These are phyloP conservation scores for cattle (Bos taurus) DNA, from an alignment of 2,113 vertebrate genomes.

Conservation along the genomic window DNA sequence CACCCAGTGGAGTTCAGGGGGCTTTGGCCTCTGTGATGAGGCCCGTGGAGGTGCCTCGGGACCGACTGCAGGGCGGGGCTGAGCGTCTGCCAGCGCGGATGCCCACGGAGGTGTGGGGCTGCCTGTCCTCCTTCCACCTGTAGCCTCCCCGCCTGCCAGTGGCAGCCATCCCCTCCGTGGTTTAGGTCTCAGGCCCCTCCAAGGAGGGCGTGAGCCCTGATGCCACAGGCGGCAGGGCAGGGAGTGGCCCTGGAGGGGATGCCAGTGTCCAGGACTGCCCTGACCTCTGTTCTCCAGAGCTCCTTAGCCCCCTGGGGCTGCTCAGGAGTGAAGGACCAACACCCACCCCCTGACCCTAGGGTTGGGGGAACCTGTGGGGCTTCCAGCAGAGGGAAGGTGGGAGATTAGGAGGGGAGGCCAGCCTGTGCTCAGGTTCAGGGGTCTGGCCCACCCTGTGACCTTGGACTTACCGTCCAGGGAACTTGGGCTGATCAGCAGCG, in stretches of 20 bases:
- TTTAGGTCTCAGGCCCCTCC: background rate
- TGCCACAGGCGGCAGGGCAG: fast-evolving
- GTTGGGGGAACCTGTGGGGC: background rate
- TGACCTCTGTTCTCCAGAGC: background rate
- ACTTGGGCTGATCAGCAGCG: background rate
- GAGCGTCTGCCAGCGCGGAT: no score
- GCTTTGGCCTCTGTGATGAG: background rate
- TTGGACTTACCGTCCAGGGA: background rate
- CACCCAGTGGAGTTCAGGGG: background rate
- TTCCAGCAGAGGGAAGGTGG: fast-evolving
- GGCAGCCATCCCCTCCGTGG: background rate
- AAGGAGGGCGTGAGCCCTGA: no score
- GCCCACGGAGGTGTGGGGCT: no score
- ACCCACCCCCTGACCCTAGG: background rate
- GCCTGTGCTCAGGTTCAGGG: background rate
- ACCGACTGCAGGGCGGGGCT: fast-evolving
- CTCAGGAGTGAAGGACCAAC: no score
- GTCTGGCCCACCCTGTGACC: background rate
- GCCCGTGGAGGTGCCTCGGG: background rate
- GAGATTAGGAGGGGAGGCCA: background rate
- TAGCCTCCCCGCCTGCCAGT: background rate
- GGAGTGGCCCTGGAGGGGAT: background rate
- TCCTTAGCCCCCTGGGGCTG: background rate
- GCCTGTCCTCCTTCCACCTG: background rate
- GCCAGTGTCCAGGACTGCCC: no score